phyloP scores from a whole-genome alignment of 1,140 invertebrate species.

The Ridgeia piscesae region DNA sequence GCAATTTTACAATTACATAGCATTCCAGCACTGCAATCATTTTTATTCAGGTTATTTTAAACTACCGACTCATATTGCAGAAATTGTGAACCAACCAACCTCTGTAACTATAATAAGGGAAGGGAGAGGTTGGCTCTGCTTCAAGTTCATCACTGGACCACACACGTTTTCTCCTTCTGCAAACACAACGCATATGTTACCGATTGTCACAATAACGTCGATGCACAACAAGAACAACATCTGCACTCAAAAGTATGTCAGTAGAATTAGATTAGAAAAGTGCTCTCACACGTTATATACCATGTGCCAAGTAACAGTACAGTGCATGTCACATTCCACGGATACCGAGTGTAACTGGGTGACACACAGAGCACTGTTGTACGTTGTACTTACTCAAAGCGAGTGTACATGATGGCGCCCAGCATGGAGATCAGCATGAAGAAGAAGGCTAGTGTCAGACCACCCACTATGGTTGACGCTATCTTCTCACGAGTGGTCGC shows the following conservation, averaged over 20 bases:
- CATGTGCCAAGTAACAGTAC: too few relatives aligned
- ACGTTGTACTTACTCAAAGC: neutral
- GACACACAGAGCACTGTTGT: neutral
- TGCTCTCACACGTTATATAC: too few relatives aligned
- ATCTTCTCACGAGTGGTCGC: neutral
- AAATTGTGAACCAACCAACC: neutral
- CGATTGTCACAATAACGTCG: neutral
- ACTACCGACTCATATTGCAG: too few relatives aligned
- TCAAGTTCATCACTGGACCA: neutral
- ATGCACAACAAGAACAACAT: neutral
- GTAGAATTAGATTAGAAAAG: neutral
- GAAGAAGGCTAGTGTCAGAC: neutral
- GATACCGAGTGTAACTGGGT: too few relatives aligned
- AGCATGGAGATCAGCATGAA: neutral
- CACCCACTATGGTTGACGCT: neutral
- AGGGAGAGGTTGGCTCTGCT: neutral
- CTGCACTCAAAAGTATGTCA: neutral
- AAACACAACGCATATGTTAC: neutral
- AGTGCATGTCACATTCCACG: too few relatives aligned
- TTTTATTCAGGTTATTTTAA: too few relatives aligned
- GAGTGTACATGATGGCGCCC: neutral
- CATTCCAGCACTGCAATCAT: too few relatives aligned
- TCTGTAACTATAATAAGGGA: neutral
- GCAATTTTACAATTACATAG: too few relatives aligned
- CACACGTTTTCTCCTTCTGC: neutral